phyloP scores from a whole-genome alignment of 2,113 vertebrate genomes.

The Nothoprocta pentlandii region DNA sequence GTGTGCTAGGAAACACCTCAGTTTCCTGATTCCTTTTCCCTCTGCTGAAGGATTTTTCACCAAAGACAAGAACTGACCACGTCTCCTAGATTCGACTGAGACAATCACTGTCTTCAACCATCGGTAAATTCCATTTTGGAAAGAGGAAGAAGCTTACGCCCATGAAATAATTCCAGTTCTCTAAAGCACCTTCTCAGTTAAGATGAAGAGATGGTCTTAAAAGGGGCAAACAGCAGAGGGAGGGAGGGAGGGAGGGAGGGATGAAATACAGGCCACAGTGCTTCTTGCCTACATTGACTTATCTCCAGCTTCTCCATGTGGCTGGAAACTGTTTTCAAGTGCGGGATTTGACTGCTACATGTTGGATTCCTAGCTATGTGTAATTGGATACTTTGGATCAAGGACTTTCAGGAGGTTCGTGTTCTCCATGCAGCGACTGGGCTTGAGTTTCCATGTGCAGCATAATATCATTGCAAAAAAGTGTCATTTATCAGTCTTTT shows the following conservation, averaged over 20 bases:
- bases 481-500: background rate
- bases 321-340: background rate
- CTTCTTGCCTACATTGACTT: background rate
- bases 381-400: background rate
- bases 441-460: background rate
- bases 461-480: background rate
- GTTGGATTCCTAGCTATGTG: background rate
- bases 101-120: background rate
- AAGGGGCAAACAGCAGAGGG: background rate
- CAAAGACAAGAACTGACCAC: background rate
- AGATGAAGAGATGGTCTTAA: background rate
- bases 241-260: background rate
- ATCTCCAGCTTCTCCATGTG: background rate
- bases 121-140: background rate
- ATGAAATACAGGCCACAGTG: background rate
- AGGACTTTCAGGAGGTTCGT: background rate
- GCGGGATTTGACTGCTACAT: accelerated
- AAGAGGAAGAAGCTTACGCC: background rate
- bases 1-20: background rate
- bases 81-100: background rate
- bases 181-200: background rate
- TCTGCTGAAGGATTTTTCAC: background rate
- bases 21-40: background rate
- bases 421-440: background rate
- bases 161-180: background rate